These are phyloP conservation scores for Macrotrachela quadricornifera DNA, from an alignment of 1,140 invertebrate species.

Conservation along the genomic window DNA sequence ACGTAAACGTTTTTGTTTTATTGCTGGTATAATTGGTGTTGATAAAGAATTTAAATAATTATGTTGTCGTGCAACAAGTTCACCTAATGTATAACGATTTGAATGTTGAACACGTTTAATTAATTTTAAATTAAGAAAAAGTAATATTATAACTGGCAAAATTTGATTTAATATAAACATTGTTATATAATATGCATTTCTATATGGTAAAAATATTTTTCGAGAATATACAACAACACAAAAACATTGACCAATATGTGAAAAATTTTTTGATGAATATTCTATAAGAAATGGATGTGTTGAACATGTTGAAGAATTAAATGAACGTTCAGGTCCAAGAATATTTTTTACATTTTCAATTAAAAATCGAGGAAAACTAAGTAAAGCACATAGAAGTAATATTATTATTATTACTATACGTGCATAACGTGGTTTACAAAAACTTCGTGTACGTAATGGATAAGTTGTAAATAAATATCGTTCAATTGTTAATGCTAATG, in stretches of 20 bases:
- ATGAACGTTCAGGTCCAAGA: too few species aligned
- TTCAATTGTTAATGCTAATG: conserved; percentile 20
- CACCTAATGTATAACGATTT: not conserved
- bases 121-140: not conserved
- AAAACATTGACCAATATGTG: not conserved
- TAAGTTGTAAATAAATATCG: conserved; percentile 12
- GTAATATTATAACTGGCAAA: not conserved
- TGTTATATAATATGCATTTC: not conserved
- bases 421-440: conserved; percentile 2
- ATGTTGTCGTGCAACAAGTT: not conserved
- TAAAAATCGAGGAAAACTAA: conserved; percentile 2
- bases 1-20: not conserved
- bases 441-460: conserved; percentile 5
- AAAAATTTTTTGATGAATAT: not conserved
- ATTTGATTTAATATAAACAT: not conserved
- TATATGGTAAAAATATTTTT: not conserved
- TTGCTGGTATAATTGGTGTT: not conserved
- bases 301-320: not conserved
- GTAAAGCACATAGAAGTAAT: conserved; percentile 1
- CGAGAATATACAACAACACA: not conserved
- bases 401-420: not conserved
- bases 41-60: not conserved
- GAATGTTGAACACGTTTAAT: not conserved
- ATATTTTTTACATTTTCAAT: too few species aligned
- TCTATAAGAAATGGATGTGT: not conserved